Percentiles rank a stretch among this genome's conserved stretches.
Evolutionary conservation across 2,113 vertebrate genomes (phyloP).

Genomic region (Columba janthina): DNA sequence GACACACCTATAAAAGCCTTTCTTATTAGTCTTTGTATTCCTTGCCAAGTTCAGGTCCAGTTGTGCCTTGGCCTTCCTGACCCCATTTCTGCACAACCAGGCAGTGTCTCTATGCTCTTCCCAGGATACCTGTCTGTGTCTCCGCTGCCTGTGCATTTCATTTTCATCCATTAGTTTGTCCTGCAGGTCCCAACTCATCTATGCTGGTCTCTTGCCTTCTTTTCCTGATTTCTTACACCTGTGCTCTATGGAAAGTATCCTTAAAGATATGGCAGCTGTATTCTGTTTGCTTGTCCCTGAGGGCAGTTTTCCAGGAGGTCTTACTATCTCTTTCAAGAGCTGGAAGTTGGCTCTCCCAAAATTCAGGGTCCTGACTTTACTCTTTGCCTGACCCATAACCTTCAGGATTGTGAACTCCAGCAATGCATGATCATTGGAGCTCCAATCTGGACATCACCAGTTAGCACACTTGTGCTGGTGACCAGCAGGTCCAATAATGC

Average conservation of each 20-base stretch:
- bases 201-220: too few relatives aligned
- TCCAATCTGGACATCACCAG: not conserved
- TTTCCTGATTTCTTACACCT: not conserved
- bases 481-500: too few relatives aligned
- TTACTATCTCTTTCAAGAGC: not conserved
- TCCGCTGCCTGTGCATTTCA: not conserved
- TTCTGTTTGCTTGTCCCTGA: not conserved
- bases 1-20: too few relatives aligned
- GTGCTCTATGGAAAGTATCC: rapidly evolving
- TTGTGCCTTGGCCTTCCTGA: too few relatives aligned
- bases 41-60: too few relatives aligned
- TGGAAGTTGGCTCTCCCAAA: not conserved
- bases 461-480: not conserved
- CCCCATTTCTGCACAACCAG: too few relatives aligned
- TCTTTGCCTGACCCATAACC: too few relatives aligned
- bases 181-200: not conserved
- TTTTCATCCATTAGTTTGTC: not conserved
- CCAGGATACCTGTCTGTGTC: not conserved
- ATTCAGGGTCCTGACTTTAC: too few relatives aligned
- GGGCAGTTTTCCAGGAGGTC: not conserved
- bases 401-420: not conserved
- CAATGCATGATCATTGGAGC: not conserved
- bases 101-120: too few relatives aligned
- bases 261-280: not conserved
- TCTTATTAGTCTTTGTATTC: too few relatives aligned